Base-by-base conservation (phyloP, 2,113 vertebrate species). In the Orthonyx spaldingii region DNA sequence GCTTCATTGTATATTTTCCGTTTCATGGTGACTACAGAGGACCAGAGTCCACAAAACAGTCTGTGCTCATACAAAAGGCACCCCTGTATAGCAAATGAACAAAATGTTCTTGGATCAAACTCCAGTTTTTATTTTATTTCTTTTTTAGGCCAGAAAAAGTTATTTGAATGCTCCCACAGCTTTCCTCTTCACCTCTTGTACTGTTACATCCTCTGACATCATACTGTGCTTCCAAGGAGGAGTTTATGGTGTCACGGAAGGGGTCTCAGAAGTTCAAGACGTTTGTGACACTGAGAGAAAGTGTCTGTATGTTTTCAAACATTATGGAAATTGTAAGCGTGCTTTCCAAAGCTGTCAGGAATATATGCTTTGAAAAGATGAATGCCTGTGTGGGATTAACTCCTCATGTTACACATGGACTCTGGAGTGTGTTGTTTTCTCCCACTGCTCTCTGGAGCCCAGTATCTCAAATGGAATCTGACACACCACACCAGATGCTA, bases 101-200 rank as follows among this genome's bases (percentile, higher is more conserved):
- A 97, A 96, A 95, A 96, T 98, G 98, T 98, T 98, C 98, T 96
- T 97, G 96, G 91, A 97, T 96, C 92, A 96, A 95, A 91, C 75
- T 92, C 68, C 35, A 71, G 94, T 77, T 96, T 95, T 97, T 71
- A 96, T 95, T 93, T 94, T 96, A 90, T 97, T 97, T 97, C 96
- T 94, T 97, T 97, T 84, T 61, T 87, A 96, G 92, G 92, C 90
- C 95, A 97, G 94, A 97, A 97, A 96, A 95, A 96, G 96, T 94
- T 92, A 96, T 96, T 94, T 96, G 95, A 97, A 97, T 97, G 96
- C 93, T 97, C 96, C 97, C 96, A 97, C 93, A 97, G 97, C 97
- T 98, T 97, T 98, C 86, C 95, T 97, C 84, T 93, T 93, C 91
- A 94, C 70, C 85, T 96, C 95, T 96, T 96, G 91, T 96, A 86